Conservation (phyloP, 92 coral and sea anemone genomes). For the Porites divaricata region DNA sequence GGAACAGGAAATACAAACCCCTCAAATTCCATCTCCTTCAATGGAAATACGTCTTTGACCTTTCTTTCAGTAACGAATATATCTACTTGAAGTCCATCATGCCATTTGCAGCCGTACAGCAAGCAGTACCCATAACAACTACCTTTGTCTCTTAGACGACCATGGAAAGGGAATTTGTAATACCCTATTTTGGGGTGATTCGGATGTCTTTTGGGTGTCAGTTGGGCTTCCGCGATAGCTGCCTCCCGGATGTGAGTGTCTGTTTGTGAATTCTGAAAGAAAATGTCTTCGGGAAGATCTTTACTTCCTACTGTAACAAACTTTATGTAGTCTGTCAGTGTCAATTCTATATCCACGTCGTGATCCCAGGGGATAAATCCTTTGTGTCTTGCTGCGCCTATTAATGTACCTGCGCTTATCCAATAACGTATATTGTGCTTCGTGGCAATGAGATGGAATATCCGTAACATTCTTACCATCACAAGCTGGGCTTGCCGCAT, state of each 20-base stretch:
- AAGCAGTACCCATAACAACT: conserved; percentile 68
- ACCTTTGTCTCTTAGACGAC: conserved; percentile 55
- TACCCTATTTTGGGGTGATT: conserved; percentile 52
- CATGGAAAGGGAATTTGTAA: conserved; percentile 44
- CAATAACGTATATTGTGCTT: conserved; percentile 64
- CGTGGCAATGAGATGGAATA: conserved; percentile 59
- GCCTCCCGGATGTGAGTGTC: conserved; percentile 36
- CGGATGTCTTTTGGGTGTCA: not conserved
- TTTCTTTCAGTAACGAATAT: conserved; percentile 55
- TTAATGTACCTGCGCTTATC: conserved; percentile 62
- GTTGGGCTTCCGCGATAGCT: not conserved
- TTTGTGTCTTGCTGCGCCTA: conserved; percentile 73
- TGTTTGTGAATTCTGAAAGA: conserved; percentile 61
- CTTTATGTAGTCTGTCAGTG: conserved; percentile 57
- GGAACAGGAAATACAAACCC: conserved; percentile 74
- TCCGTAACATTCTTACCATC: conserved; percentile 56
- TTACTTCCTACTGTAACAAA: conserved; percentile 44
- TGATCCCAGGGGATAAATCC: conserved; percentile 77
- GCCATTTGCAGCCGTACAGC: conserved; percentile 61
- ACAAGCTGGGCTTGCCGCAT: conserved; percentile 64
- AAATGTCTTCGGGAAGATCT: conserved; percentile 60
- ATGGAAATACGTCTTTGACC: conserved; percentile 36
- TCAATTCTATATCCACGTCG: conserved; percentile 66
- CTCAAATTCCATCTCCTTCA: conserved; percentile 61
- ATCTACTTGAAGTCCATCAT: conserved; percentile 74